Evolutionary conservation across 2,113 vertebrate genomes (phyloP).

Genomic region (Antechinus flavipes): DNA sequence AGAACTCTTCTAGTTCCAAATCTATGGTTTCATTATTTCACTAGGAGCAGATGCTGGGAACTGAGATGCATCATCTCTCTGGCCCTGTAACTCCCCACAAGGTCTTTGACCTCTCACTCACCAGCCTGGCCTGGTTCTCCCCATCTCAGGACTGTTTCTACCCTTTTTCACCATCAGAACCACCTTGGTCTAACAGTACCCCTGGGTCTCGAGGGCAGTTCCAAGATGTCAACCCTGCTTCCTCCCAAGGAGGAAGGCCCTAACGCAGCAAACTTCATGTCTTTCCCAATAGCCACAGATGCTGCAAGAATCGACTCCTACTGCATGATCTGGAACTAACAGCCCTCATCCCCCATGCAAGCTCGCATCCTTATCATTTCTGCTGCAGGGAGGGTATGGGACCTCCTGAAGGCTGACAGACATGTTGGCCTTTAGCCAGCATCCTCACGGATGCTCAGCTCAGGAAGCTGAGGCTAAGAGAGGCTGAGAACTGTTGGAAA

Average conservation of each 20-base stretch:
- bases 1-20: not conserved
- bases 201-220: not conserved
- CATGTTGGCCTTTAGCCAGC: not conserved
- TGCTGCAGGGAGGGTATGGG: not conserved
- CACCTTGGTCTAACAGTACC: not conserved
- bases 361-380: not conserved
- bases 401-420: not conserved
- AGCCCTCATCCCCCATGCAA: not conserved
- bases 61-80: not conserved
- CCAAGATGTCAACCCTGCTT: not conserved
- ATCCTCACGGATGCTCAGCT: not conserved
- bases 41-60: not conserved
- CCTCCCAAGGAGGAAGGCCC: not conserved
- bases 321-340: not conserved
- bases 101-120: not conserved
- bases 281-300: not conserved
- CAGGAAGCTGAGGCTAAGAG: not conserved
- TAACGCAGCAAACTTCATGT: not conserved
- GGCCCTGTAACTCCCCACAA: not conserved
- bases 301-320: not conserved
- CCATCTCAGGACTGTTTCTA: not conserved
- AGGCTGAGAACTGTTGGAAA: not conserved
- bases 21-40: not conserved
- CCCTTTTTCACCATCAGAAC: not conserved
- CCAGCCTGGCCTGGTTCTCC: not conserved